Evolutionary conservation across 1,140 invertebrate species (phyloP).

Genomic region (Maniola jurtina): DNA sequence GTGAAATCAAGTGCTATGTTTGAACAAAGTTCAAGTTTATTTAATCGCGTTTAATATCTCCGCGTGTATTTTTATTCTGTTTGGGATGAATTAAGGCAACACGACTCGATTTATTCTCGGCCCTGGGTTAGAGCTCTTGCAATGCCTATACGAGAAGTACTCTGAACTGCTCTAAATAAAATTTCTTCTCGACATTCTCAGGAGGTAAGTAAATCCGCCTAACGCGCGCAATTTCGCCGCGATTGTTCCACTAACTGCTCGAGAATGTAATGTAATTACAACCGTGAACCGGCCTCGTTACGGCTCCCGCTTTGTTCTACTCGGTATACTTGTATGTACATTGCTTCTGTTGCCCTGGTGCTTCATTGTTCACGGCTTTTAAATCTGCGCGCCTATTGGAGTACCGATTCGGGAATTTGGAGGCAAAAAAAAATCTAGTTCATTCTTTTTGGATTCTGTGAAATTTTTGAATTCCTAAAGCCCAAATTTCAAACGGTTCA

Average conservation of each 20-base stretch:
- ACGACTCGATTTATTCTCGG: no score
- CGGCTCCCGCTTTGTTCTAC: conserved; percentile 35
- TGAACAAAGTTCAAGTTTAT: no score
- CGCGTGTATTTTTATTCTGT: no score
- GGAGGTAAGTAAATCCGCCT: conserved; percentile 39
- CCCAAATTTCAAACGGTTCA: no score
- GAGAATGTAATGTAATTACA: conserved; percentile 69
- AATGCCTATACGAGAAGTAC: neutral
- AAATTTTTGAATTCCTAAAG: no score
- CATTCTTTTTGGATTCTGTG: no score
- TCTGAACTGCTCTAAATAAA: conserved; percentile 39
- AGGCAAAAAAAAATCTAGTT: neutral
- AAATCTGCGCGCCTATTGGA: conserved; percentile 2
- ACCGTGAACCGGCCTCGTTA: conserved; percentile 48
- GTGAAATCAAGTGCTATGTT: no score
- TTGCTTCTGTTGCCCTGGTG: conserved; percentile 30
- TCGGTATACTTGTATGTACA: conserved; percentile 16
- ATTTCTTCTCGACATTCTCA: conserved; percentile 42
- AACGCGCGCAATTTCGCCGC: conserved; percentile 55
- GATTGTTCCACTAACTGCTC: conserved; percentile 60
- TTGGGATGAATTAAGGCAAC: no score
- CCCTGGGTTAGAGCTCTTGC: neutral
- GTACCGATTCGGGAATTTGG: neutral
- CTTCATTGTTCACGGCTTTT: conserved; percentile 22
- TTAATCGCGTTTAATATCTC: no score